Base-by-base conservation (phyloP, 37 sponge, comb jelly and placozoan genomes). In the Geodia barretti region DNA sequence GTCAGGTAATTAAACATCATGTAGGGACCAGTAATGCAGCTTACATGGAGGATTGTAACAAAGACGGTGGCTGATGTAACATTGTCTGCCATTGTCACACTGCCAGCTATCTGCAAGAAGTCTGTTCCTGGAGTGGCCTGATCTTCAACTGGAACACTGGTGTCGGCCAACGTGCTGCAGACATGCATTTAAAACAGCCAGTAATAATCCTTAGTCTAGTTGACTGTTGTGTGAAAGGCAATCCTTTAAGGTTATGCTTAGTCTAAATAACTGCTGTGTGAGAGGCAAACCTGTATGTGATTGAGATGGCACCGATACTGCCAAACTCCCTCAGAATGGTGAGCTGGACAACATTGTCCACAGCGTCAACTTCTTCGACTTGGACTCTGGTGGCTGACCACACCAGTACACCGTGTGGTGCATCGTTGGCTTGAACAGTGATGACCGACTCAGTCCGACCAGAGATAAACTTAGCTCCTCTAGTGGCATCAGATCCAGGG, bases 391-490 rank as follows among this genome's bases (percentile, higher is more conserved):
- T 11, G 38, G 90, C 40, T 17, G 86, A 67, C 84, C 88, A 88
- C 0, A 72, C 30, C 20, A 93, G 29, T 26, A 90, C 83, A n/a
- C 97, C 97, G 81, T 93, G 85, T 31, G 97, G 97, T 25, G 74
- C 82, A 77, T 96, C 93, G 39, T 93, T 93, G 60, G 97, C 93
- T 23, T 73, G 70, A 3, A 93, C 86, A 41, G 93, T 93, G 64
- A 96, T 74, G 14, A 90, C 88, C 4, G 90, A 82, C 7, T 76
- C 64, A 14, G 36, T 54, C 4, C 68, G 78, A 9, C 75, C 83
- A 2, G 80, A 33, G 30, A 70, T 36, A 33, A 96, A 61, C 28
- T 28, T 64, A 19, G 91, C 93, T 41, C 97, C 93, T 59, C 87
- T 80, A 20, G 33, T 35, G 24, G 28, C 69, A 41, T 88, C 95